Evolutionary conservation across 2,113 vertebrate genomes (phyloP).

Genomic region (Cathartes aura): DNA sequence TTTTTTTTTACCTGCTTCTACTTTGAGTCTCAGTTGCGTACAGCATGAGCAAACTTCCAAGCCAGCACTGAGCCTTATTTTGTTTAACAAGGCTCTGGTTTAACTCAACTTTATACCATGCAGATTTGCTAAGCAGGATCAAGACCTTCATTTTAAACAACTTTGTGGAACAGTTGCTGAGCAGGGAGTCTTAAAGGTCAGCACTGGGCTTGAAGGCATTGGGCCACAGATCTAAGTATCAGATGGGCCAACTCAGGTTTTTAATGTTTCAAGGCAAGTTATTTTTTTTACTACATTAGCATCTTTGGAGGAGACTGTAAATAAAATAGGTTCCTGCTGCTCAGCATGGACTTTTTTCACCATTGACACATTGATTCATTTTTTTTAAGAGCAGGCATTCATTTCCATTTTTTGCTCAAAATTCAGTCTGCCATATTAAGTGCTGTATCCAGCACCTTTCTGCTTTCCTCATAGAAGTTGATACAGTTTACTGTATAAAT

Average conservation of each 20-base stretch:
- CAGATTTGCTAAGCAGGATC: constrained; percentile 1
- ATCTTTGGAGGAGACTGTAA: not conserved
- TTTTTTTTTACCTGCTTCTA: not conserved
- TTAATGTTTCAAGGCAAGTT: not conserved
- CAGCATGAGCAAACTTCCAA: not conserved
- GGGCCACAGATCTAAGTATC: not conserved
- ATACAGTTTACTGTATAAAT: not conserved
- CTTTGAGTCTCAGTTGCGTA: not conserved
- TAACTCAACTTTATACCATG: constrained; percentile 52
- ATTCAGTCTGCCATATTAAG: not conserved
- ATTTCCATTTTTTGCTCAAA: not conserved
- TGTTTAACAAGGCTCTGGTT: constrained; percentile 65
- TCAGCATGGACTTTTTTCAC: not conserved
- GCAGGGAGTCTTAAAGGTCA: not conserved
- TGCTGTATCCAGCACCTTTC: not conserved
- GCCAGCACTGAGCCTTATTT: constrained; percentile 12
- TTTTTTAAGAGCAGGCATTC: not conserved
- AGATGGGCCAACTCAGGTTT: not conserved
- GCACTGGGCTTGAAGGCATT: not conserved
- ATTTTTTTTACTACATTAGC: not conserved
- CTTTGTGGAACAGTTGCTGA: not conserved
- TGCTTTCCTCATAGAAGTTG: not conserved
- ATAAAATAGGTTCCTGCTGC: not conserved
- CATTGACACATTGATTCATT: not conserved
- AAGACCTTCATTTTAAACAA: constrained; percentile 35